A percentile compares a stretch with the other conserved stretches of the same genome.
phyloP scores from a whole-genome alignment of 2,797 vertebrate genomes.

The Pteropus rufus region DNA sequence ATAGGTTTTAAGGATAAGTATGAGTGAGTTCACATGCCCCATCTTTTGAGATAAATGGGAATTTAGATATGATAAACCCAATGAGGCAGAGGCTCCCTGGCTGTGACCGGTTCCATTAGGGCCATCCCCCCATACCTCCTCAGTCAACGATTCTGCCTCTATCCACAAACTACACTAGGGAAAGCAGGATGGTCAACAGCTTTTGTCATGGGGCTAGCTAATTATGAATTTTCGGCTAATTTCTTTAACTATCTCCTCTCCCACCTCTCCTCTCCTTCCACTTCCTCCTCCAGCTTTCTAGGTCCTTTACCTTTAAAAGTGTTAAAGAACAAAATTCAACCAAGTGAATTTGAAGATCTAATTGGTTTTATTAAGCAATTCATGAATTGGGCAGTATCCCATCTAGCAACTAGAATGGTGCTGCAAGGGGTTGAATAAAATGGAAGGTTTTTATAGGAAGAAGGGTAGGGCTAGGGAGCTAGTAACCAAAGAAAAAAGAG shows the following conservation, averaged over 20 bases:
- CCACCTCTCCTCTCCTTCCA: background rate
- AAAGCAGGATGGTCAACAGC: background rate
- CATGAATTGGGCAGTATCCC: background rate
- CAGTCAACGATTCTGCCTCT: background rate
- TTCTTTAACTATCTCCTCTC: background rate
- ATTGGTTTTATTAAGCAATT: background rate
- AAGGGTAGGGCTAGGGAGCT: background rate
- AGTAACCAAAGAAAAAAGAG: background rate
- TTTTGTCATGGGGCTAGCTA: background rate
- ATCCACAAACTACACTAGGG: background rate
- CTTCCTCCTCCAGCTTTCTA: background rate
- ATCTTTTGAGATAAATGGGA: background rate
- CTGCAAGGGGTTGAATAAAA: background rate
- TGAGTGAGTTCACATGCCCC: background rate
- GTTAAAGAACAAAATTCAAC: background rate
- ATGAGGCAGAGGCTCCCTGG: background rate
- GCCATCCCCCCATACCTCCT: background rate
- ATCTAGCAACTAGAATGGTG: background rate
- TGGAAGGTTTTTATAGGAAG: background rate
- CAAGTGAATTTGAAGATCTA: background rate
- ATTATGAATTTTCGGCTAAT: background rate
- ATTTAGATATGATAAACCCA: background rate
- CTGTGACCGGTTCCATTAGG: background rate
- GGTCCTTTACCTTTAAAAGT: background rate
- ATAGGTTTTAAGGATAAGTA: background rate